Evolutionary conservation across 2,888 invertebrate genomes (phyloP), one percentile per base, ranked within the genome.

Genomic region (Oxycera nigricornis): DNA sequence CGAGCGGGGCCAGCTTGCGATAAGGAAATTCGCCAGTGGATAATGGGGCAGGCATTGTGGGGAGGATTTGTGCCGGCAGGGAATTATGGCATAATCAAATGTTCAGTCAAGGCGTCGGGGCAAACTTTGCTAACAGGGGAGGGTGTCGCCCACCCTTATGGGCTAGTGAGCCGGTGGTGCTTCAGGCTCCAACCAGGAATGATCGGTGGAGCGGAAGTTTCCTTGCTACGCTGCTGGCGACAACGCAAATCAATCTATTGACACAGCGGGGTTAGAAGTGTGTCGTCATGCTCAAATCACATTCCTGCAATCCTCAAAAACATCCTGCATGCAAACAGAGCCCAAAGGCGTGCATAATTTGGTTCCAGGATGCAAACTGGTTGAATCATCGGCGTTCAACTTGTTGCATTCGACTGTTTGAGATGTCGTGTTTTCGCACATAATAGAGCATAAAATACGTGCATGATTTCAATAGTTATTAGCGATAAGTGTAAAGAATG

Each of bases 341-440:
- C n/a, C n/a, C n/a, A 55, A 22, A 55, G 20, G 6, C 4, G 41
- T 28, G 30, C 59, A 59, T 62, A 31, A 62, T 35, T 62, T n/a
- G n/a, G n/a, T 59, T 59, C 39, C 39, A 65, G 22, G 39, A 11
- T 22, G 24, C n/a, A 24, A 14, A 14, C 14, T n/a, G 14, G 70
- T 35, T 70, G 70, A 70, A 31, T 70, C 70, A 70, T 70, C 70
- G 14, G 22, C 31, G 30, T 22, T 55, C 31, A 20, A 70, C 70
- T 70, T 70, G 70, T 70, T 70, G 70, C 70, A 70, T 39, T 0
- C 39, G 39, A 39, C 39, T 39, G n/a, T n/a, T n/a, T n/a, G n/a
- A n/a, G n/a, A n/a, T n/a, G n/a, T n/a, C n/a, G n/a, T n/a, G n/a
- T n/a, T n/a, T n/a, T n/a, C n/a, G n/a, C n/a, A n/a, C n/a, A n/a